Percentiles rank a stretch among this genome's conserved stretches.
Evolutionary conservation across 2,797 vertebrate species (phyloP).

Genomic region (Vireo griseus): DNA sequence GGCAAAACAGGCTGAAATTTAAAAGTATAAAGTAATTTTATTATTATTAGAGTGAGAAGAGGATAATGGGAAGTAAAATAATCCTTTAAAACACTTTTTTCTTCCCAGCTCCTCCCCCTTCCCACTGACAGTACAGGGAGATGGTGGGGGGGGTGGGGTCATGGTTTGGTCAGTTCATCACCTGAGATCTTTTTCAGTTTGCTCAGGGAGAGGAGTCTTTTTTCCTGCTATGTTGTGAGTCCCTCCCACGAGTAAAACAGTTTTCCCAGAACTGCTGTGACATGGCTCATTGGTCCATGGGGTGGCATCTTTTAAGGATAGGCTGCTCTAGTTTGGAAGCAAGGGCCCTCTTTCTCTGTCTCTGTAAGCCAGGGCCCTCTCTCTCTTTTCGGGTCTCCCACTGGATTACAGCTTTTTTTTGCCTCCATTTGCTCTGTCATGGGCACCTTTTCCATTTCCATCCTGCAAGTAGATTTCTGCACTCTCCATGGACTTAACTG

Average conservation of each 20-base stretch:
- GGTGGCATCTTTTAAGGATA: background rate
- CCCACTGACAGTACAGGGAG: background rate
- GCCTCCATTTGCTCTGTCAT: background rate
- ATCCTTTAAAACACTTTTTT: background rate
- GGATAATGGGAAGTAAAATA: background rate
- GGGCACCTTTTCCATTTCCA: background rate
- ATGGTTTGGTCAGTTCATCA: background rate
- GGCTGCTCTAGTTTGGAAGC: background rate
- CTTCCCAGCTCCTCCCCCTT: background rate
- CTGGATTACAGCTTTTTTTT: background rate
- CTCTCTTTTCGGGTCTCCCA: background rate
- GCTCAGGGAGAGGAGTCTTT: background rate
- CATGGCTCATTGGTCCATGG: background rate
- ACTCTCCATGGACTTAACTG: background rate
- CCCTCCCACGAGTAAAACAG: background rate
- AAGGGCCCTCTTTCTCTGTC: background rate
- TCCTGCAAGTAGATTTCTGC: background rate
- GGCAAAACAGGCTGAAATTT: background rate
- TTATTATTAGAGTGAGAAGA: background rate
- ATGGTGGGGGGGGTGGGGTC: background rate
- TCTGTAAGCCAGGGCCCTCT: background rate
- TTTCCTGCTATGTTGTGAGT: background rate
- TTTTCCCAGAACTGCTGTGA: background rate
- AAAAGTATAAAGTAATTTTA: background rate
- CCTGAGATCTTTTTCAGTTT: background rate